phyloP scores from a whole-genome alignment of 2,888 invertebrate species.

The Meandrusa payeni region DNA sequence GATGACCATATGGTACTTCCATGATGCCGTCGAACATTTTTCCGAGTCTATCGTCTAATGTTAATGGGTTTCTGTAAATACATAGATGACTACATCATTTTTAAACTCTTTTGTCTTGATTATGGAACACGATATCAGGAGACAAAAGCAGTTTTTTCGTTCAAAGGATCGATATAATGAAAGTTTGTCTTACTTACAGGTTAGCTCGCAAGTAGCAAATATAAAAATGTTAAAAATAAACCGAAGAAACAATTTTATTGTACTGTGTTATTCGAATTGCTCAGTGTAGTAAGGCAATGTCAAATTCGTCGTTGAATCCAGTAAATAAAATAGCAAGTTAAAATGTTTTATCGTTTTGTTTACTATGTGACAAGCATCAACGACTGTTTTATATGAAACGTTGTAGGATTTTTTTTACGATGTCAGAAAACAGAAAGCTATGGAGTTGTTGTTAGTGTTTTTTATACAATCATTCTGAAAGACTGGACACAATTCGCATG shows the following conservation, averaged over 20 bases:
- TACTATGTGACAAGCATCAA: constrained; percentile 48
- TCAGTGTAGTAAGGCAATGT: constrained; percentile 2
- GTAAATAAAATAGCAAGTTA: constrained; percentile 39
- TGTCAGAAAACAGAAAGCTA: constrained; percentile 35
- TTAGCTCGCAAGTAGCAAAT: too few species aligned
- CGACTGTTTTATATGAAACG: constrained; percentile 46
- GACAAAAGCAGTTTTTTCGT: too few species aligned
- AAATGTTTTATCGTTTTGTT: constrained; percentile 68
- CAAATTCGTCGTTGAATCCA: constrained; percentile 15
- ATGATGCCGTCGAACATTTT: too few species aligned
- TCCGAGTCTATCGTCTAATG: too few species aligned
- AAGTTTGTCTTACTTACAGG: too few species aligned
- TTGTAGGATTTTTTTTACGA: constrained; percentile 49
- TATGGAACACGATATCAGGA: too few species aligned
- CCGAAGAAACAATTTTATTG: not conserved
- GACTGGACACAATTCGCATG: too few species aligned
- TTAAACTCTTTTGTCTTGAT: too few species aligned
- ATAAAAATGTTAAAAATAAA: constrained; percentile 1
- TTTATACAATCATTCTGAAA: not conserved
- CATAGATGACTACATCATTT: too few species aligned
- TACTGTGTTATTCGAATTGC: not conserved
- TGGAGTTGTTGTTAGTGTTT: constrained; percentile 31
- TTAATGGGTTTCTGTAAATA: too few species aligned
- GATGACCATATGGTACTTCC: too few species aligned
- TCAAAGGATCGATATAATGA: too few species aligned